Evolutionary conservation across 2,888 invertebrate species (phyloP).

Genomic region (Blastobasis adustella): DNA sequence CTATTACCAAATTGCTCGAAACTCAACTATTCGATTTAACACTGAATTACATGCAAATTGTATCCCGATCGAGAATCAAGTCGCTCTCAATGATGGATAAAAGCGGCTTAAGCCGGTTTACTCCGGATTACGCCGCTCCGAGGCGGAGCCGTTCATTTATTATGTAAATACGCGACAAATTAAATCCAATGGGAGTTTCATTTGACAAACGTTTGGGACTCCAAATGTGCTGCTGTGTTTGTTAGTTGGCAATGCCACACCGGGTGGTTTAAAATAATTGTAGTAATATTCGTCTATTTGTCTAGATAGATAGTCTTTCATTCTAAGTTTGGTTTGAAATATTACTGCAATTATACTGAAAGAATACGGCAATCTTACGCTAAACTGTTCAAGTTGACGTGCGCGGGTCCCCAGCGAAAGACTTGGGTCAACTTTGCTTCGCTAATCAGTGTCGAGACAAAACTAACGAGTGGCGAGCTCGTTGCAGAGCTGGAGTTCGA

Average conservation of each 20-base stretch:
- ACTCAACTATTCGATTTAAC: constrained; percentile 58
- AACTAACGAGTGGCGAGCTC: too few relatives aligned
- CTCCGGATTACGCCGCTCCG: constrained; percentile 35
- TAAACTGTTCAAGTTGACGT: too few relatives aligned
- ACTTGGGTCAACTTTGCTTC: too few relatives aligned
- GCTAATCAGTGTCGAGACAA: too few relatives aligned
- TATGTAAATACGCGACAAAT: constrained; percentile 74
- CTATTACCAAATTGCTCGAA: constrained; percentile 43
- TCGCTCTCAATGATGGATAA: constrained; percentile 69
- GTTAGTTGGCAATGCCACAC: constrained; percentile 19
- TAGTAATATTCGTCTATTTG: too few relatives aligned
- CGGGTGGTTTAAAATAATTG: too few relatives aligned
- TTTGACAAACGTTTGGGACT: constrained; percentile 61
- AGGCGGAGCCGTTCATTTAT: constrained; percentile 69
- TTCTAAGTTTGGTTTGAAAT: too few relatives aligned
- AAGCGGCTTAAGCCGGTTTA: constrained; percentile 51
- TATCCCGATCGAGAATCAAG: constrained; percentile 68
- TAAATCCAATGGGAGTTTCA: constrained; percentile 70
- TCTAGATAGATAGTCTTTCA: too few relatives aligned
- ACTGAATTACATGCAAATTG: constrained; percentile 65
- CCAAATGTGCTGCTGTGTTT: constrained; percentile 39
- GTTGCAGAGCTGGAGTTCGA: too few relatives aligned
- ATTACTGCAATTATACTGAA: too few relatives aligned
- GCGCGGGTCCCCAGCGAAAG: too few relatives aligned
- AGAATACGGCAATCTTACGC: too few relatives aligned